Conservation (phyloP, 2,888 invertebrate species). For the Lacanobia wlatinum region DNA sequence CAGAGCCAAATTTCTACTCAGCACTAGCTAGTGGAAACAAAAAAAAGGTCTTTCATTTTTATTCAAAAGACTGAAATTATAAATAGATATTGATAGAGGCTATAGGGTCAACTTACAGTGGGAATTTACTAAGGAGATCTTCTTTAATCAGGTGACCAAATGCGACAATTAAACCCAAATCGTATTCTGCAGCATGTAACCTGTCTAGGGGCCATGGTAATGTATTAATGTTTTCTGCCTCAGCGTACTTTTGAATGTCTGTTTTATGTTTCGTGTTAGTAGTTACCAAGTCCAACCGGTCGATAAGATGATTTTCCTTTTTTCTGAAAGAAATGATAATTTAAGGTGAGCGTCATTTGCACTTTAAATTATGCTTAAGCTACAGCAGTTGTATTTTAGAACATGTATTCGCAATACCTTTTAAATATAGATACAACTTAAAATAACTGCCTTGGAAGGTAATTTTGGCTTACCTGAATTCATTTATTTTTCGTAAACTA, state of each 20-base stretch:
- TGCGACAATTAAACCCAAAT: conserved; percentile 97
- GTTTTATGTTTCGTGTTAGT: conserved; percentile 91
- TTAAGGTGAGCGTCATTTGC: background rate
- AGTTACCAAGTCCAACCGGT: conserved; percentile 93
- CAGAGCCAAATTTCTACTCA: background rate
- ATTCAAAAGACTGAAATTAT: background rate
- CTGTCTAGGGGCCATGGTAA: conserved; percentile 92
- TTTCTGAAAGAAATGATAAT: conserved; percentile 84
- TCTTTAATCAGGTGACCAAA: conserved; percentile 97
- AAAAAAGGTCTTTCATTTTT: background rate
- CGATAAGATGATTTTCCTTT: conserved; percentile 84
- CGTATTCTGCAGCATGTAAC: conserved; percentile 90
- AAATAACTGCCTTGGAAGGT: background rate
- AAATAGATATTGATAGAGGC: background rate
- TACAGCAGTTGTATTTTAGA: background rate
- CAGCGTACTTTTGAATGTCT: conserved; percentile 93
- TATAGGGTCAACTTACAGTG: conserved; percentile 92
- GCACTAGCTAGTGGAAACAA: background rate
- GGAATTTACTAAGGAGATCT: conserved; percentile 94
- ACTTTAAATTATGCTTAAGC: background rate
- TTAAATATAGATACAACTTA: background rate
- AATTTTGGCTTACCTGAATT: conserved; percentile 89
- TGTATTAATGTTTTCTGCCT: conserved; percentile 90
- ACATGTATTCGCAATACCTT: background rate
- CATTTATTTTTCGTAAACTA: conserved; percentile 93